Percentiles rank a stretch among this genome's conserved stretches.
phyloP scores from a whole-genome alignment of 2,797 vertebrate genomes.

The Poecile montanus region DNA sequence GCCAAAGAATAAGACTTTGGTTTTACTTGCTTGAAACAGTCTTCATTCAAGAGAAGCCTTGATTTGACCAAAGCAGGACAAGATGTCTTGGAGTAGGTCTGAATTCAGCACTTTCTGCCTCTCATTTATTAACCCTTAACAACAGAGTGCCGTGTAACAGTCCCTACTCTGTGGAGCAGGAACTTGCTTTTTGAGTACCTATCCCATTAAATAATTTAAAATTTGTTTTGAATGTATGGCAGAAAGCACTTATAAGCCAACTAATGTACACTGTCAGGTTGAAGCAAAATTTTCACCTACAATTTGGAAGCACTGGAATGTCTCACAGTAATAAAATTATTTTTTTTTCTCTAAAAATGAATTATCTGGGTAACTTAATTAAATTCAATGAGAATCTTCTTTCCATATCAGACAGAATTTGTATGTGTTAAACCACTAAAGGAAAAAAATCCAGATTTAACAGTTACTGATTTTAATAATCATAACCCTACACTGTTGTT shows the following conservation, averaged over 20 bases:
- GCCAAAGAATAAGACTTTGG: constrained; percentile 22
- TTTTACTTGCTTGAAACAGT: neutral
- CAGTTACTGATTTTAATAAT: constrained; percentile 6
- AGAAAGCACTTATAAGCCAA: neutral
- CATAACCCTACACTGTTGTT: neutral
- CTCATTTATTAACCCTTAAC: neutral
- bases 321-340: neutral
- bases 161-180: neutral
- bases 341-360: constrained; percentile 17
- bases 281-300: neutral
- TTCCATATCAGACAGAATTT: neutral
- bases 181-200: neutral
- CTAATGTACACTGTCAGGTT: neutral
- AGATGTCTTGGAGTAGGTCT: neutral
- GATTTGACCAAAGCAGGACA: neutral
- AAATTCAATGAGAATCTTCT: neutral
- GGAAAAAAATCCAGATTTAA: constrained; percentile 19
- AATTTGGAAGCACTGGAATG: constrained; percentile 2
- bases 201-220: neutral
- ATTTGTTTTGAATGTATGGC: neutral
- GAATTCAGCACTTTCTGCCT: neutral
- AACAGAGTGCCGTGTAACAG: neutral
- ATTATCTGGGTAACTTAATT: neutral
- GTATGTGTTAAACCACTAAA: neutral
- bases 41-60: neutral